A percentile compares a stretch with the other conserved stretches of the same genome.
phyloP scores from a whole-genome alignment of 1,140 invertebrate species.

The Hormaphis cornu region DNA sequence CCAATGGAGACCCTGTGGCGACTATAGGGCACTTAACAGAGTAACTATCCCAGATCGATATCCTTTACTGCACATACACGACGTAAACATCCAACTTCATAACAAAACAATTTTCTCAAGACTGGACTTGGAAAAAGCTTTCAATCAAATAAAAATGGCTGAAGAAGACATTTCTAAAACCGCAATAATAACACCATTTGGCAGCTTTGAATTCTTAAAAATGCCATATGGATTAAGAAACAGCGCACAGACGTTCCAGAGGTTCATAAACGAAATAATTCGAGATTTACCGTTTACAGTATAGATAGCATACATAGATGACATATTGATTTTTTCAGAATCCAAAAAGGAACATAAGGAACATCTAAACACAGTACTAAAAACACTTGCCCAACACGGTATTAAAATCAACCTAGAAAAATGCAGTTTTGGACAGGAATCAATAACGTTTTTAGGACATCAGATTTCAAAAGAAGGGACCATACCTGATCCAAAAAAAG shows the following conservation, averaged over 20 bases:
- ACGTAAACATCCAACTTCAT: slow-evolving; percentile 40
- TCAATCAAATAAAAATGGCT: slow-evolving; percentile 43
- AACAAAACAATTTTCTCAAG: slow-evolving; percentile 43
- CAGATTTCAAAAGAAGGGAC: slow-evolving; percentile 38
- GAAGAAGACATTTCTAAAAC: slow-evolving; percentile 41
- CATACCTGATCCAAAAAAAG: slow-evolving; percentile 38
- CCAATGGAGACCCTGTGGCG: slow-evolving; percentile 44
- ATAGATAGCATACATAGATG: slow-evolving; percentile 41
- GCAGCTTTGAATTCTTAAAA: slow-evolving; percentile 26
- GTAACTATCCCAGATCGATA: slow-evolving; percentile 43
- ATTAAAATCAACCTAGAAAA: slow-evolving; percentile 40
- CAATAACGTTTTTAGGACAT: slow-evolving; percentile 40
- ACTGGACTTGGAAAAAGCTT: slow-evolving; percentile 46
- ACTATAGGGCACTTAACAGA: slow-evolving; percentile 45
- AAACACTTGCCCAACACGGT: slow-evolving; percentile 37
- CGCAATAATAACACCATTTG: slow-evolving; percentile 38
- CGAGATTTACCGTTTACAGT: neutral
- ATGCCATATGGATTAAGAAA: slow-evolving; percentile 33
- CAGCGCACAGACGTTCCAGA: slow-evolving; percentile 27
- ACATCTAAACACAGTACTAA: slow-evolving; percentile 34
- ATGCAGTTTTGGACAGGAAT: slow-evolving; percentile 38
- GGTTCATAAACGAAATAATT: slow-evolving; percentile 28
- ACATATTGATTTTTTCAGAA: slow-evolving; percentile 40
- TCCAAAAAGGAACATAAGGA: slow-evolving; percentile 37
- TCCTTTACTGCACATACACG: slow-evolving; percentile 40